phyloP scores from a whole-genome alignment of 2,888 invertebrate genomes.

The Epsilonema sp. region DNA sequence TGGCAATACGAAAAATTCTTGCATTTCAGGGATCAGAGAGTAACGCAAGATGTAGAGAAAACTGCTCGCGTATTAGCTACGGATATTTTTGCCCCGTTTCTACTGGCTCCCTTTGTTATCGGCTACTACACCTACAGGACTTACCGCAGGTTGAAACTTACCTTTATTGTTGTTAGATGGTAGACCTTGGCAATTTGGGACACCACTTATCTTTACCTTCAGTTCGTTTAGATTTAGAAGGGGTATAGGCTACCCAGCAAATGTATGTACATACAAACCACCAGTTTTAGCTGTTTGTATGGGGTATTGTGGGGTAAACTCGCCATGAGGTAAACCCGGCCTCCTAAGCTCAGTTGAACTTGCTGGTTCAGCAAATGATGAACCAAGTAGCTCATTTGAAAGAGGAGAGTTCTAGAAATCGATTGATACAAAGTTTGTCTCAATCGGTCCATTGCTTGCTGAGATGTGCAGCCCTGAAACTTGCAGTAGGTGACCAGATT shows the following conservation, averaged over 20 bases:
- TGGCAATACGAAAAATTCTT: too few species aligned
- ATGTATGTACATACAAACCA: background rate
- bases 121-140: constrained; percentile 39
- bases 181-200: background rate
- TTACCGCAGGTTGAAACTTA: constrained; percentile 30
- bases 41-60: constrained; percentile 39
- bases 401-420: too few species aligned
- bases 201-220: background rate
- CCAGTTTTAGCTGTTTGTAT: too few species aligned
- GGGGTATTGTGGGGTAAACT: too few species aligned
- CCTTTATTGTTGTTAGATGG: background rate
- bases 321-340: too few species aligned
- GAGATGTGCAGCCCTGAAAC: too few species aligned
- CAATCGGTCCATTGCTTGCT: too few species aligned
- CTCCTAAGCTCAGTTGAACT: too few species aligned
- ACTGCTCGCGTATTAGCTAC: constrained; percentile 33
- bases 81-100: constrained; percentile 32
- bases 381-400: too few species aligned
- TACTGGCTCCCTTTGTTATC: constrained; percentile 37
- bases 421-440: too few species aligned
- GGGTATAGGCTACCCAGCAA: background rate
- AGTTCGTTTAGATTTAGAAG: background rate
- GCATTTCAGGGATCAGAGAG: constrained; percentile 37
- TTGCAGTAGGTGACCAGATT: too few species aligned
- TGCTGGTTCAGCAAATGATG: too few species aligned